Evolutionary conservation across 2,797 vertebrate species (phyloP).

Genomic region (Poecilia velifera): DNA sequence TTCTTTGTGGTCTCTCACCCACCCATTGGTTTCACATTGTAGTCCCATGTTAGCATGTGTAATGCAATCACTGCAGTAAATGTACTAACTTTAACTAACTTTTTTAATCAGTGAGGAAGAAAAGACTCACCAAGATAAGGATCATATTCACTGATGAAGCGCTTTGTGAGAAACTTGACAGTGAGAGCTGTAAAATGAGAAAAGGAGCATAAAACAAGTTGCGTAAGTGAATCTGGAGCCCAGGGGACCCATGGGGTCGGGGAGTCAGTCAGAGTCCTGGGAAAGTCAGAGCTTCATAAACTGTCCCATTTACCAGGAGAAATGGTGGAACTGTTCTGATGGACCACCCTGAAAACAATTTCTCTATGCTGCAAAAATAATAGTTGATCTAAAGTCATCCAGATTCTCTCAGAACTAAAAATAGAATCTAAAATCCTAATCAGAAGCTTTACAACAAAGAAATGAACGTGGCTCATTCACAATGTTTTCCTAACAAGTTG

Average conservation of each 20-base stretch:
- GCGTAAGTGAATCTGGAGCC: slow-evolving; percentile 4
- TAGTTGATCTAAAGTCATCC: neutral
- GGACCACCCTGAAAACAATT: neutral
- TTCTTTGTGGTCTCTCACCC: neutral
- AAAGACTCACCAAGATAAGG: slow-evolving; percentile 87
- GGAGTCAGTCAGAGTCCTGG: slow-evolving; percentile 47
- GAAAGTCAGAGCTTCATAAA: slow-evolving; percentile 51
- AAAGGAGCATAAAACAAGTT: slow-evolving; percentile 21
- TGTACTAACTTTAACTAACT: neutral
- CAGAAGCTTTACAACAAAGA: neutral
- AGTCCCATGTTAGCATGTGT: neutral
- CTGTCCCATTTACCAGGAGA: slow-evolving; percentile 13
- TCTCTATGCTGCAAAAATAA: neutral
- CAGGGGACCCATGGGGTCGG: neutral
- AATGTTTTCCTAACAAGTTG: neutral
- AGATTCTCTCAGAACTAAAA: neutral
- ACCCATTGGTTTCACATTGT: neutral
- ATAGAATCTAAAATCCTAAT: neutral
- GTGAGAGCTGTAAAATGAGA: slow-evolving; percentile 84
- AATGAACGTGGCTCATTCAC: neutral
- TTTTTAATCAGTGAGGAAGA: neutral
- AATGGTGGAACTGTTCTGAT: neutral
- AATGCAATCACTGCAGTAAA: neutral
- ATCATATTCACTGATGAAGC: slow-evolving; percentile 92
- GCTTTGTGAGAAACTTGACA: slow-evolving; percentile 93